Evolutionary conservation across 2,113 vertebrate genomes (phyloP).

Genomic region (Rhombomys opimus): DNA sequence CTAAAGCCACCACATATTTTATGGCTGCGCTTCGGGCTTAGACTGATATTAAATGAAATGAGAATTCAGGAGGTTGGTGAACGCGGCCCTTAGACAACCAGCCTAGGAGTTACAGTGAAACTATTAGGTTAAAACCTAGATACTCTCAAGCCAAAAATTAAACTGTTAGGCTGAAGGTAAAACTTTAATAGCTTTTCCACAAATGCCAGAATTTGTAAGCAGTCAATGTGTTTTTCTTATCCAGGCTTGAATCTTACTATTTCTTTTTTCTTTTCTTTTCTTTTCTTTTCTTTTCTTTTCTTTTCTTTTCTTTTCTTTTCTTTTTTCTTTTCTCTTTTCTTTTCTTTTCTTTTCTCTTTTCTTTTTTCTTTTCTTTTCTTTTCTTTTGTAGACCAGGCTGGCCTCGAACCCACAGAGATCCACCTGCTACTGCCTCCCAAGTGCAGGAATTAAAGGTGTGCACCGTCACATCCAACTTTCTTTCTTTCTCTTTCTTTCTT

Average conservation of each 20-base stretch:
- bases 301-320: no score
- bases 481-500: no score
- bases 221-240: background rate
- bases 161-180: background rate
- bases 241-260: background rate
- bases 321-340: no score
- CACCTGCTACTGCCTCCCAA: no score
- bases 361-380: no score
- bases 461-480: no score
- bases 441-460: no score
- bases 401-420: no score
- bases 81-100: background rate
- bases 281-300: background rate
- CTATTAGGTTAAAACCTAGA: background rate
- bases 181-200: background rate
- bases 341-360: no score
- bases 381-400: no score
- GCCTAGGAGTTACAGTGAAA: background rate
- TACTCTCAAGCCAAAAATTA: background rate
- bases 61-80: background rate
- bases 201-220: background rate
- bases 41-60: background rate
- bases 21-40: background rate
- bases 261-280: background rate
- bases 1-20: fast-evolving